phyloP scores from a whole-genome alignment of 2,797 vertebrate genomes.

The Parambassis ranga region DNA sequence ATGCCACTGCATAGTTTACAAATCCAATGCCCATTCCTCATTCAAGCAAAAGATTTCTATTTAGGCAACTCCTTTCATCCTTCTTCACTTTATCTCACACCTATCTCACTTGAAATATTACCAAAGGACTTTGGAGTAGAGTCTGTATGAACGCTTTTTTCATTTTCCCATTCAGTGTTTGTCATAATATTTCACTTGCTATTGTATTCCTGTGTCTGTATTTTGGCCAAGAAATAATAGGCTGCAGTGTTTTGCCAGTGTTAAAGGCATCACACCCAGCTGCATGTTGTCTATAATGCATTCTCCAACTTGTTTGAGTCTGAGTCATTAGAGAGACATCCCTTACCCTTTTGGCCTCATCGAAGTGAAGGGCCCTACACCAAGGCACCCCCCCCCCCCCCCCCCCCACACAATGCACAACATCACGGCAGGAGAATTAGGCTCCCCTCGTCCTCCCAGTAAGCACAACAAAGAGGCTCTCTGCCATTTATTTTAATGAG shows the following conservation, averaged over 20 bases:
- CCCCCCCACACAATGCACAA: constrained; percentile 47
- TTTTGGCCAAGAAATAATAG: constrained; percentile 52
- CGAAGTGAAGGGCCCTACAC: constrained; percentile 81
- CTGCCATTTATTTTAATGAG: constrained; percentile 87
- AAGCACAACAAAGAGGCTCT: constrained; percentile 85
- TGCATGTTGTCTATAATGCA: constrained; percentile 68
- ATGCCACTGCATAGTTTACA: constrained; percentile 62
- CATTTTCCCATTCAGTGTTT: constrained; percentile 32
- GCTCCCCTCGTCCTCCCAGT: constrained; percentile 77
- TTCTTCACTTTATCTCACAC: constrained; percentile 38
- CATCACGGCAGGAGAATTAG: constrained; percentile 77
- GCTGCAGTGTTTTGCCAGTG: constrained; percentile 56
- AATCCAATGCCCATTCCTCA: constrained; percentile 58
- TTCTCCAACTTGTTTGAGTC: constrained; percentile 78
- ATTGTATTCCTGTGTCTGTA: constrained; percentile 52
- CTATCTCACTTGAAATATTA: constrained; percentile 41
- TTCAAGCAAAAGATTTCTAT: constrained; percentile 69
- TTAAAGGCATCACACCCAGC: constrained; percentile 64
- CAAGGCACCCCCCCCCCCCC: constrained; percentile 53
- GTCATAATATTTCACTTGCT: constrained; percentile 42
- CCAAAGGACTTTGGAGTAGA: constrained; percentile 39
- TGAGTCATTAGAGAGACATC: constrained; percentile 82
- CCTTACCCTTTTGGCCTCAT: constrained; percentile 82
- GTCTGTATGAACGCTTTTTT: constrained; percentile 37
- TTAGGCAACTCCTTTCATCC: constrained; percentile 67